Conservation (phyloP, 2,888 invertebrate genomes). For the Germaria angustata region DNA sequence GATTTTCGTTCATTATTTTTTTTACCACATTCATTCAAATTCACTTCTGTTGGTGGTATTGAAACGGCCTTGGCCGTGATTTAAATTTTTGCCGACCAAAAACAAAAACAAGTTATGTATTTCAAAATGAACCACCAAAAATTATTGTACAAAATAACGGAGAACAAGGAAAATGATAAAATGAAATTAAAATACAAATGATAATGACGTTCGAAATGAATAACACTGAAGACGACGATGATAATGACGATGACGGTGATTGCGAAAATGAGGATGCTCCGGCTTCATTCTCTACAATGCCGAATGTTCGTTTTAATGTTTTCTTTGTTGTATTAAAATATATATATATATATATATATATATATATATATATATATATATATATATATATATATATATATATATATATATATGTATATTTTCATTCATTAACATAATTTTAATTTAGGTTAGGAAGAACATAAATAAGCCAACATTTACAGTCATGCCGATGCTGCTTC, state of each 20-base stretch:
- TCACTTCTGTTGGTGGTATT: constrained; percentile 34
- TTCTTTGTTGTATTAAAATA: not conserved
- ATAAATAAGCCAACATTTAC: constrained; percentile 44
- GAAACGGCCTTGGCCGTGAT: constrained; percentile 66
- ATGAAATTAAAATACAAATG: constrained; percentile 59
- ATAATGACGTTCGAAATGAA: constrained; percentile 48
- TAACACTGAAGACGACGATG: not conserved
- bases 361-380: too few relatives aligned
- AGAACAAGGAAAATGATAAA: constrained; percentile 39
- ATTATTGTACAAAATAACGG: constrained; percentile 47
- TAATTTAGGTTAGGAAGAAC: constrained; percentile 78
- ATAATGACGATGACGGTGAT: constrained; percentile 5
- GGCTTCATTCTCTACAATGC: constrained; percentile 19
- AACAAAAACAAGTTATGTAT: constrained; percentile 14
- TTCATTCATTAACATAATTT: constrained; percentile 77
- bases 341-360: too few relatives aligned
- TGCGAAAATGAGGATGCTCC: constrained; percentile 20
- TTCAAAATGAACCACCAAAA: constrained; percentile 63
- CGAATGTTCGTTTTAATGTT: not conserved
- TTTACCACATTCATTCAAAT: constrained; percentile 6
- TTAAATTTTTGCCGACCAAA: constrained; percentile 57
- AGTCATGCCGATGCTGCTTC: constrained; percentile 26
- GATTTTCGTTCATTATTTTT: constrained; percentile 34
- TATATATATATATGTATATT: not conserved
- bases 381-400: too few relatives aligned